phyloP scores from a whole-genome alignment of 2,797 vertebrate species.

The Alcedo quadribrachys region DNA sequence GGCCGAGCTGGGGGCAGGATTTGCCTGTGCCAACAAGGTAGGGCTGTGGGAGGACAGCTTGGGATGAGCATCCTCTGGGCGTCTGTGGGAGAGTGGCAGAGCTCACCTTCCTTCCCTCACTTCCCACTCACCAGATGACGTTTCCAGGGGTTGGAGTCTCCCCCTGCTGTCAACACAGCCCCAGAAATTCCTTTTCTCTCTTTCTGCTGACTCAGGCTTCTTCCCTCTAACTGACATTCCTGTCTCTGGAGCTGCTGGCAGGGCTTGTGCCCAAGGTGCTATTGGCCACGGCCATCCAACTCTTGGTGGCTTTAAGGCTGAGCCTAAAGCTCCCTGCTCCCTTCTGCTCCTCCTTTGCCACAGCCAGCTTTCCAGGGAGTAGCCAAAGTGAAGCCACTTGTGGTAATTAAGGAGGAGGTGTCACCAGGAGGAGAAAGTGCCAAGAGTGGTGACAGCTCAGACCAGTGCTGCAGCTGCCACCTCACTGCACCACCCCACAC shows the following conservation, averaged over 20 bases:
- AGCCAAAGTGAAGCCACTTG: background rate
- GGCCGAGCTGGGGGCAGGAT: conserved; percentile 80
- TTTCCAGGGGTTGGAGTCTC: background rate
- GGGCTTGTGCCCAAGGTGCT: background rate
- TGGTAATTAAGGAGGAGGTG: fast-evolving
- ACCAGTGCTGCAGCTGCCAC: background rate
- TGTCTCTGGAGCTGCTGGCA: background rate
- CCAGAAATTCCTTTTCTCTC: background rate
- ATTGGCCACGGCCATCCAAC: fast-evolving
- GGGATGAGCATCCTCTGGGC: background rate
- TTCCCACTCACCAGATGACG: background rate
- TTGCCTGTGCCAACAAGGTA: conserved; percentile 87
- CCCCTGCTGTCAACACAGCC: background rate
- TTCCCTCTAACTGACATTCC: background rate
- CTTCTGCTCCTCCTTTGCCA: background rate
- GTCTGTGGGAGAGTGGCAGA: background rate
- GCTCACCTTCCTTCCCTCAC: background rate
- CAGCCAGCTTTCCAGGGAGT: background rate
- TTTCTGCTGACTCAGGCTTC: background rate
- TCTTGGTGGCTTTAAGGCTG: background rate
- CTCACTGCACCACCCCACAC: background rate
- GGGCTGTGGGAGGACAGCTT: background rate
- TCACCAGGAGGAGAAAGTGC: background rate
- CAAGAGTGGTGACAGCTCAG: background rate
- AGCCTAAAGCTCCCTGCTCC: background rate